Base-by-base conservation (phyloP, 53 echinoderm and acorn worm genomes). In the Astropecten irregularis region DNA sequence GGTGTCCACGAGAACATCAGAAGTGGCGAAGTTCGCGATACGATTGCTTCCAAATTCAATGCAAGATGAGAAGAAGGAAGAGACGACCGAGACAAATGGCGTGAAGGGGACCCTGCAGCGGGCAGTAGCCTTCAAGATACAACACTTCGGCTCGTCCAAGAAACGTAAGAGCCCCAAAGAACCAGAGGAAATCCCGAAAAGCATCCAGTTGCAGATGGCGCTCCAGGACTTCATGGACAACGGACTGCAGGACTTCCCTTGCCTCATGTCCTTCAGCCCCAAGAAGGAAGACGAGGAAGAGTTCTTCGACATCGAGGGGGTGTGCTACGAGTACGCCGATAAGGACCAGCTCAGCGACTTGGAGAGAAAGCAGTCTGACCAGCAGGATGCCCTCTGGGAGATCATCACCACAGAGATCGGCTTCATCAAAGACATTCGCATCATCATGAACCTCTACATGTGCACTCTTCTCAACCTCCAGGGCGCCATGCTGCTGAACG, bases 361-460 rank as follows among this genome's bases (percentile, higher is more conserved):
- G 88, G 54, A 76, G 44, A 94, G 89, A 81, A 81, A 73, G 39
- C 79, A 85, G 14, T 65, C 44, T 18, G 92, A 92, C 27, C 92
- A 92, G 48, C 94, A 94, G 74, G 97, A 97, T 57, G 88, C 90
- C 10, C 88, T 97, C 76, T 94, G 97, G 92, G 94, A 94, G 50
- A 89, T 94, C 58, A 28, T 94, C 7, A 62, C 31, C 10, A 92
- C 94, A 67, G 97, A 97, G 49, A 88, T 77, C 13, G 68, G 48
- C 15, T 92, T 82, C 63, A 91, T 97, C 71, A 81, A 82, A 52
- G 81, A 94, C 37, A 69, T 94, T 66, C 92, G 94, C 66, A 85
- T 94, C 66, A 91, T 97, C 21, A 90, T 94, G 31, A 92, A 92
- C 73, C 28, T 68, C 1, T 68, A 68, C 28, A 26, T 68, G 9